A percentile compares a stretch with the other conserved stretches of the same genome.
Evolutionary conservation across 1,140 invertebrate species (phyloP).

Genomic region (Cryptotermes secundus): DNA sequence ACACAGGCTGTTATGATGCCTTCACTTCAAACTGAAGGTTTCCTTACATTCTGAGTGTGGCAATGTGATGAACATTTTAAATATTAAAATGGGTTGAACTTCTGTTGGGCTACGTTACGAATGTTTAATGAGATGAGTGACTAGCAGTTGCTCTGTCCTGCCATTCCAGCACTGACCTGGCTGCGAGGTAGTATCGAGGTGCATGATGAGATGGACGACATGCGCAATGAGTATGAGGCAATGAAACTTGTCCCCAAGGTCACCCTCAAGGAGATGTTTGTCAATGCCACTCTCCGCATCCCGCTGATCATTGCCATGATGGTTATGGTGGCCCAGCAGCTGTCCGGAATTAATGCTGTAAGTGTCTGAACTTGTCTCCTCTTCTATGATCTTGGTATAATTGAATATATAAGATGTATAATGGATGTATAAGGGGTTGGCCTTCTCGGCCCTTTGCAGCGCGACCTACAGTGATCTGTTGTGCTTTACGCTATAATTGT

Average conservation of each 20-base stretch:
- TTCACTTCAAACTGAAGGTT: neutral
- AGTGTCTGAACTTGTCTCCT: conserved; percentile 44
- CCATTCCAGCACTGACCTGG: conserved; percentile 67
- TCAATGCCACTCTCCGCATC: conserved; percentile 69
- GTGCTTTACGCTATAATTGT: too few relatives aligned
- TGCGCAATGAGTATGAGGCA: conserved; percentile 76
- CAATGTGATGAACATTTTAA: neutral
- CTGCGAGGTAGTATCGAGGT: conserved; percentile 73
- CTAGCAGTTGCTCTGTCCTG: neutral
- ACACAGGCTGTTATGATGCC: neutral
- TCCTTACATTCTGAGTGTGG: neutral
- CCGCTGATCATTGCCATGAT: conserved; percentile 80
- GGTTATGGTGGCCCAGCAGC: conserved; percentile 86
- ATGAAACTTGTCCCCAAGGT: conserved; percentile 70
- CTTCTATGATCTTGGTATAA: too few relatives aligned
- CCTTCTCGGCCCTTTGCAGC: too few relatives aligned
- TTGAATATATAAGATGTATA: too few relatives aligned
- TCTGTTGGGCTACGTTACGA: too few relatives aligned
- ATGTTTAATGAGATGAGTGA: too few relatives aligned
- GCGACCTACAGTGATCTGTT: too few relatives aligned
- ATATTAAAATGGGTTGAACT: neutral
- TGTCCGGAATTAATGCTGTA: conserved; percentile 88
- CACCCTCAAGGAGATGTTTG: conserved; percentile 68
- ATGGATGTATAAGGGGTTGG: too few relatives aligned
- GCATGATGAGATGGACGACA: conserved; percentile 84